Evolutionary conservation across 2,797 vertebrate species (phyloP).

Genomic region (Botia almorhae): DNA sequence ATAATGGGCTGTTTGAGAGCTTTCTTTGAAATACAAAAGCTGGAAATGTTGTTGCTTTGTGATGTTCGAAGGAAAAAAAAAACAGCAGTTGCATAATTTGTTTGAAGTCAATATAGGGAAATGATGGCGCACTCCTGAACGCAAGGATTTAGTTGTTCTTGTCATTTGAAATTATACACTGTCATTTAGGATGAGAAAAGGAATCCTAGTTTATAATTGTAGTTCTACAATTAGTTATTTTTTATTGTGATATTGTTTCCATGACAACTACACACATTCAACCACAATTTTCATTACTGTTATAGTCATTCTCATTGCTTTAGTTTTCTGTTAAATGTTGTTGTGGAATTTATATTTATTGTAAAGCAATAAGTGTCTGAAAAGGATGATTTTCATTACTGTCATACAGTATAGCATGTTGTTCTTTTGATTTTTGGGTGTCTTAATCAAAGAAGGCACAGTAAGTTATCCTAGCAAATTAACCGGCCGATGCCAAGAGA

Average conservation of each 20-base stretch:
- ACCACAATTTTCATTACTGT: no score
- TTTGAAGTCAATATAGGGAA: not conserved
- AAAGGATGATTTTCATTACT: not conserved
- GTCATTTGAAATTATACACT: not conserved
- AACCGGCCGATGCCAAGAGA: conserved; percentile 64
- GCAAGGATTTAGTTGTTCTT: not conserved
- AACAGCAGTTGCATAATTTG: not conserved
- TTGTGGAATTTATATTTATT: no score
- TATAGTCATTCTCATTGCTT: no score
- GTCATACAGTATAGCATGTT: not conserved
- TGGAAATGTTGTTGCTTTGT: conserved; percentile 18
- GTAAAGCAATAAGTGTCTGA: not conserved
- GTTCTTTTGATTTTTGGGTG: no score
- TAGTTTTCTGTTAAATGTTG: no score
- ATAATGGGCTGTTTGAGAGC: conserved; percentile 32
- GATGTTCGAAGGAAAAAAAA: conserved; percentile 16
- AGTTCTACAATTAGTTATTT: no score
- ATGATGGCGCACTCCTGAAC: not conserved
- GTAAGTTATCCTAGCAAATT: conserved; percentile 58
- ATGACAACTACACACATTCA: no score
- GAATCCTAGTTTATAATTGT: not conserved
- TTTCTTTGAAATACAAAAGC: conserved; percentile 14
- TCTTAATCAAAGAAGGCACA: no score
- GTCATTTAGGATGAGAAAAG: no score
- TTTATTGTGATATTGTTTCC: no score